Percentiles rank a stretch among this genome's conserved stretches.
Conservation (phyloP, 2,888 invertebrate species). For the Heteromurus nitidus region DNA sequence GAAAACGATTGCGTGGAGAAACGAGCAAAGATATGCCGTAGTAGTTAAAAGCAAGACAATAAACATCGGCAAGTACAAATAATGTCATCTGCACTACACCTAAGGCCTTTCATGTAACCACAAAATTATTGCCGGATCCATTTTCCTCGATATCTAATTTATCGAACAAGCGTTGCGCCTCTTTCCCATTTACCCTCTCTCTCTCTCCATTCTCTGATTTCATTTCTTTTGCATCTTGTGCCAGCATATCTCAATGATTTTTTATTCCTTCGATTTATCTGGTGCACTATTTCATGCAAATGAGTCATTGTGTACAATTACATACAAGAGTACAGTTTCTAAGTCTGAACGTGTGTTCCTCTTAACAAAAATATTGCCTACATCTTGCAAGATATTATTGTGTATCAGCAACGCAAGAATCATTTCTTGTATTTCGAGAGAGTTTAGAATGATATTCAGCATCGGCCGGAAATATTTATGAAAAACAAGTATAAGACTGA, state of each 20-base stretch:
- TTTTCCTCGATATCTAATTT: conserved; percentile 8
- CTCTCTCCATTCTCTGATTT: not conserved
- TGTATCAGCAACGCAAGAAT: too few relatives aligned
- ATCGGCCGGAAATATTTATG: not conserved
- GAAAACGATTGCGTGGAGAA: not conserved
- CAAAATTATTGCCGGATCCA: conserved; percentile 30
- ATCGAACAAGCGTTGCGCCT: not conserved
- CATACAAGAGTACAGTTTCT: not conserved
- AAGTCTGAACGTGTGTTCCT: not conserved
- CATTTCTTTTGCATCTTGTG: not conserved
- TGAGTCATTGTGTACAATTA: too few relatives aligned
- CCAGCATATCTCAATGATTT: not conserved
- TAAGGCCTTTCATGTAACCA: not conserved
- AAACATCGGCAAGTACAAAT: conserved; percentile 12
- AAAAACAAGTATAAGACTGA: not conserved
- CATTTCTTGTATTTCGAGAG: not conserved
- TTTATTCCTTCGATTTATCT: too few relatives aligned
- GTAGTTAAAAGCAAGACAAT: conserved; percentile 8
- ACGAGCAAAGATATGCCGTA: not conserved
- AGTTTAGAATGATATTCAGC: conserved; percentile 6
- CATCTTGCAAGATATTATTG: too few relatives aligned
- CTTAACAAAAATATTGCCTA: not conserved
- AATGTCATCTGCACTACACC: conserved; percentile 1
- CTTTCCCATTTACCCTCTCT: not conserved
- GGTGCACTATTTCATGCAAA: too few relatives aligned